Evolutionary conservation across 2,113 vertebrate species (phyloP), one percentile per base, ranked within the genome.

Genomic region (Myiopsitta monachus): DNA sequence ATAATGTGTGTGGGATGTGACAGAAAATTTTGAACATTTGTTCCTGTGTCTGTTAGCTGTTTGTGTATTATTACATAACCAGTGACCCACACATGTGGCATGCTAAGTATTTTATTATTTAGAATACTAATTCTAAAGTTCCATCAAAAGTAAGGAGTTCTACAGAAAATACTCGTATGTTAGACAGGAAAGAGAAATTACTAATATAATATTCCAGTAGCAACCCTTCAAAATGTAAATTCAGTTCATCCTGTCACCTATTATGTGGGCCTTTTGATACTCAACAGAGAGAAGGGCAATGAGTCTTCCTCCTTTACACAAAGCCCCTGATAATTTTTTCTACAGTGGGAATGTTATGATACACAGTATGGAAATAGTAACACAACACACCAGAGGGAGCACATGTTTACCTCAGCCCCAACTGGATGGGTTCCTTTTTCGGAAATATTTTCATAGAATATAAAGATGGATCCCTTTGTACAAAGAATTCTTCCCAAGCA

Each of bases 11-110:
- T 88, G 94, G 90, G 92, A 96, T 64, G 76, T 88, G 86, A 87
- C 68, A 90, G 17, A 75, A 63, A 84, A 76, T 87, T 72, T 64
- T 90, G 72, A 96, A 94, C 80, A 92, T 95, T 96, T 87, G 86
- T 86, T 91, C 91, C 87, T 84, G 67, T 26, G 88, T 82, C 88
- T 91, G 75, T 72, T 92, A 82, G 85, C 46, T 94, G 76, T 94
- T 95, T 94, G 74, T 86, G 77, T 91, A 61, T 57, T 83, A 88
- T 94, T 96, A 88, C 83, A 80, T 83, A 95, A 95, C 79, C 68
- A 82, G 68, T 88, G 91, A 96, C 74, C 93, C 76, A 93, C 80
- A 83, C 1, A 26, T 61, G 61, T 87, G 87, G 87, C 77, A 95
- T 78, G 83, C 59, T 70, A 94, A 69, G 38, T 75, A 75, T 90